These are phyloP conservation scores for Caenorhabditis sp. DNA, from an alignment of 2,888 invertebrate species.

Conservation along the genomic window DNA sequence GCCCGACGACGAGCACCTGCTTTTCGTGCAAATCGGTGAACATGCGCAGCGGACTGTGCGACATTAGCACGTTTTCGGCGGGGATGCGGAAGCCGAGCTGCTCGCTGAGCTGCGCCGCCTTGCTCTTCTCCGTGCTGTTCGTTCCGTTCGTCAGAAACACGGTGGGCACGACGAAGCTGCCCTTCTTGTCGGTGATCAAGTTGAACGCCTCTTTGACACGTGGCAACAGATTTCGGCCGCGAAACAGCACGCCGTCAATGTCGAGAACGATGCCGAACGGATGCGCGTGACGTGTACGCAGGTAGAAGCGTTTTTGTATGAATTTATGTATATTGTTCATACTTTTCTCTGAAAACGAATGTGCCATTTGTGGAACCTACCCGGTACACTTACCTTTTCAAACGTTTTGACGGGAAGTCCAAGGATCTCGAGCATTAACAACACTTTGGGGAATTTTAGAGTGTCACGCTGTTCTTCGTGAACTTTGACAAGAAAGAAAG, in stretches of 20 bases:
- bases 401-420: too few relatives aligned
- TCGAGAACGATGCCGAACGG: constrained; percentile 84
- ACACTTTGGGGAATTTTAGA: too few relatives aligned
- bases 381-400: too few relatives aligned
- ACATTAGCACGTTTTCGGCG: constrained; percentile 82
- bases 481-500: too few relatives aligned
- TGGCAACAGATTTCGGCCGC: constrained; percentile 83
- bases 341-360: neutral
- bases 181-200: constrained; percentile 81
- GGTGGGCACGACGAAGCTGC: constrained; percentile 83
- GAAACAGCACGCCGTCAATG: constrained; percentile 84
- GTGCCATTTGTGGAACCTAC: neutral
- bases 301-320: constrained; percentile 40
- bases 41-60: constrained; percentile 84
- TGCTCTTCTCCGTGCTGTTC: constrained; percentile 82
- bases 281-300: constrained; percentile 42
- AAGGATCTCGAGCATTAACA: too few relatives aligned
- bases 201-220: constrained; percentile 83
- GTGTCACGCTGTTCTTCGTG: too few relatives aligned
- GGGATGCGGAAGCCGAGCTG: constrained; percentile 82
- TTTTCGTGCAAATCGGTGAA: constrained; percentile 83
- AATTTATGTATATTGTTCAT: constrained; percentile 51
- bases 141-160: constrained; percentile 85
- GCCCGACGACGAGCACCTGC: constrained; percentile 83
- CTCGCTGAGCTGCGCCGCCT: constrained; percentile 83